phyloP scores from a whole-genome alignment of 2,113 vertebrate species.

The Chionomys nivalis region DNA sequence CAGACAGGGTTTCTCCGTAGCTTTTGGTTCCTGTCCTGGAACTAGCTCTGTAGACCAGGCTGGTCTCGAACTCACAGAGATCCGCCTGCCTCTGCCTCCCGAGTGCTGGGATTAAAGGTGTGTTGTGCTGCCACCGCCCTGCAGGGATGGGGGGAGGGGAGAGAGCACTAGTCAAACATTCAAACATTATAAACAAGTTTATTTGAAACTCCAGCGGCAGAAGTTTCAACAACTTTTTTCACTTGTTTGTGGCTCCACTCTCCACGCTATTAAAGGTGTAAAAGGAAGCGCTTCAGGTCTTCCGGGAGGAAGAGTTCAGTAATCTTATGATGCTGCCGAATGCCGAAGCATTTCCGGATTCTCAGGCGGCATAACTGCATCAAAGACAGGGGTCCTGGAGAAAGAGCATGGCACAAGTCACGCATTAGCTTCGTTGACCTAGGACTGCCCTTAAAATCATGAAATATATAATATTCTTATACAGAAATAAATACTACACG shows the following conservation, averaged over 20 bases:
- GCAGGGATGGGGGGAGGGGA: too few species aligned
- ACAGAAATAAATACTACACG: slow-evolving; percentile 7
- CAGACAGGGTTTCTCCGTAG: too few species aligned
- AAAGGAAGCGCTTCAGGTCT: slow-evolving; percentile 89
- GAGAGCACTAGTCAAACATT: background rate
- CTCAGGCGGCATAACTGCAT: slow-evolving; percentile 90
- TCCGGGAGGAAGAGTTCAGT: slow-evolving; percentile 86
- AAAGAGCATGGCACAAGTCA: slow-evolving; percentile 76
- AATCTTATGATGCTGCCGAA: slow-evolving; percentile 86
- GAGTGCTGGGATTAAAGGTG: too few species aligned
- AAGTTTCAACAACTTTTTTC: background rate
- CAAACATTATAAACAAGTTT: background rate
- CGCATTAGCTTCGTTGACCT: background rate
- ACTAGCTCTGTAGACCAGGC: too few species aligned
- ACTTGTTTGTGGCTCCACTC: background rate
- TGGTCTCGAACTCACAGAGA: too few species aligned
- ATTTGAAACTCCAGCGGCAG: background rate
- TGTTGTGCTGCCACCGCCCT: too few species aligned
- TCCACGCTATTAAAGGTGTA: slow-evolving; percentile 83
- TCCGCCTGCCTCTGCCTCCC: too few species aligned
- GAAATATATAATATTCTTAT: background rate
- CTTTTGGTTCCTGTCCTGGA: too few species aligned
- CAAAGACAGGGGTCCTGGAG: slow-evolving; percentile 87
- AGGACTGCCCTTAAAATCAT: slow-evolving; percentile 1
- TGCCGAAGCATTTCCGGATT: slow-evolving; percentile 89